A percentile compares a stretch with the other conserved stretches of the same genome.
Evolutionary conservation across 2,888 invertebrate species (phyloP).

Genomic region (Ectropis crepuscularia): DNA sequence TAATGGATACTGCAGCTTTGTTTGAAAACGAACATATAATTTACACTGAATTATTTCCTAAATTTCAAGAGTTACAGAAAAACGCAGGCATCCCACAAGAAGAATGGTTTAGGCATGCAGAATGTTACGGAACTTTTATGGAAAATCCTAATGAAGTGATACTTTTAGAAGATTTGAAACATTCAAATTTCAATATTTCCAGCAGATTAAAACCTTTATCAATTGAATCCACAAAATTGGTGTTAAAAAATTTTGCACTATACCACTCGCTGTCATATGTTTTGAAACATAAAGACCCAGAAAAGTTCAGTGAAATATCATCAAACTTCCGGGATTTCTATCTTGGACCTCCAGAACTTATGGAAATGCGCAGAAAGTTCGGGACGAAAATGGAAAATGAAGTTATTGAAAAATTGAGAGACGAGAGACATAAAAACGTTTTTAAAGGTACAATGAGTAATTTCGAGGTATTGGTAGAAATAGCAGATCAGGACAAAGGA

Average conservation of each 20-base stretch:
- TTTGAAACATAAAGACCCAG: constrained; percentile 1
- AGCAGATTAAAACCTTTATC: neutral
- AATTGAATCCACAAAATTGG: neutral
- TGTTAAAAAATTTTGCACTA: constrained; percentile 1
- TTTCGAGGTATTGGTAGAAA: neutral
- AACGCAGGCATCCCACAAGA: neutral
- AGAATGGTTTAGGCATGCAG: constrained; percentile 16
- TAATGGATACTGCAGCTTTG: neutral
- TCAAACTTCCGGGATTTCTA: neutral
- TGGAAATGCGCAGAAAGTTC: neutral
- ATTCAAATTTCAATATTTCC: neutral
- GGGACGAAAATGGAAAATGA: constrained; percentile 1
- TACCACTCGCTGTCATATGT: neutral
- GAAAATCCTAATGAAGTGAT: constrained; percentile 27
- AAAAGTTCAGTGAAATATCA: neutral
- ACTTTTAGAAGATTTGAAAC: constrained; percentile 30
- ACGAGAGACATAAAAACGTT: neutral
- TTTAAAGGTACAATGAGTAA: neutral
- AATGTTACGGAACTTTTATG: constrained; percentile 23
- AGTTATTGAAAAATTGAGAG: neutral
- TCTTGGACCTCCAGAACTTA: neutral
- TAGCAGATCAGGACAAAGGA: neutral
- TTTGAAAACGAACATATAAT: constrained; percentile 2
- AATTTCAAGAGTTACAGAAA: constrained; percentile 7
- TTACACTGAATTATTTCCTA: constrained; percentile 20